Conservation (phyloP, 2,113 vertebrate species). For the Globicephala melas region DNA sequence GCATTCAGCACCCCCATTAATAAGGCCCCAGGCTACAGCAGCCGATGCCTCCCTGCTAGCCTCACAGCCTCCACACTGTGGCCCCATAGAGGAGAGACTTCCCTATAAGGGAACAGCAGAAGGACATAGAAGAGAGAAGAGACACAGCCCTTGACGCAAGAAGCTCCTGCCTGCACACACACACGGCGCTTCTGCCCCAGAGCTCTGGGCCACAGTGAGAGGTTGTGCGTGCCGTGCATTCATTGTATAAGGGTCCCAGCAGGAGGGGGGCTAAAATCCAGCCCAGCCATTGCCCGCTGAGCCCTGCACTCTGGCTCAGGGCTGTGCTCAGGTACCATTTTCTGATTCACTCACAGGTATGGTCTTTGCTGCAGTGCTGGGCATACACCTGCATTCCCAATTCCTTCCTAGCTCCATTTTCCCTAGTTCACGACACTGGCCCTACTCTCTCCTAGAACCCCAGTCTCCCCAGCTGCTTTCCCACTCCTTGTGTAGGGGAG, state of each 20-base stretch:
- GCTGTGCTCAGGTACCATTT: background rate
- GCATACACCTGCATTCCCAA: background rate
- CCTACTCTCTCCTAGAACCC: background rate
- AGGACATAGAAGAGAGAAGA: background rate
- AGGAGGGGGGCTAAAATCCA: background rate
- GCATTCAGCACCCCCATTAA: slow-evolving; percentile 24
- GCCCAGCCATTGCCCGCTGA: background rate
- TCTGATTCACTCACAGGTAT: background rate
- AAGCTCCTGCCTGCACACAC: background rate
- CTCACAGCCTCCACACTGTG: background rate
- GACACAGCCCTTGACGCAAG: background rate
- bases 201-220: background rate
- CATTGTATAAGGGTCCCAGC: background rate
- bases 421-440: background rate
- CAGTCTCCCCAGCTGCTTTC: background rate
- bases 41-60: background rate
- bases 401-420: background rate
- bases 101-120: background rate
- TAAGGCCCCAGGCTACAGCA: slow-evolving; percentile 22
- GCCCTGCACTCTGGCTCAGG: background rate
- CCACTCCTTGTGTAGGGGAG: background rate
- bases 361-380: background rate
- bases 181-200: background rate
- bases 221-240: background rate
- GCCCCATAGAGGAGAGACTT: background rate